A percentile compares a stretch with the other conserved stretches of the same genome.
Conservation (phyloP, 2,888 invertebrate species). For the Yponomeuta cagnagella region DNA sequence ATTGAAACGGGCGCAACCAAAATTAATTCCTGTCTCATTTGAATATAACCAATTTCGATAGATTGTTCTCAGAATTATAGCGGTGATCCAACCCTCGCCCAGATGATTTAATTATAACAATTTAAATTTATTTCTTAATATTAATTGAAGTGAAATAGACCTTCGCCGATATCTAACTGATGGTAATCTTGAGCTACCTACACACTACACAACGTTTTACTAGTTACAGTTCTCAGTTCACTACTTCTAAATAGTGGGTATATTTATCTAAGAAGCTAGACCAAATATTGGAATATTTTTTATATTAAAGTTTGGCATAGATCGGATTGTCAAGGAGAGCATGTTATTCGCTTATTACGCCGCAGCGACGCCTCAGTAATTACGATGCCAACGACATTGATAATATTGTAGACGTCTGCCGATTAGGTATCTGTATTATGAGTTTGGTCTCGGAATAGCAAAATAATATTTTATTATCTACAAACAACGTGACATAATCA, state of each 20-base stretch:
- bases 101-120: neutral
- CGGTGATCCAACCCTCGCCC: neutral
- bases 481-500: neutral
- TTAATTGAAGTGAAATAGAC: no score
- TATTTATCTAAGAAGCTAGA: no score
- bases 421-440: constrained; percentile 7
- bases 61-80: neutral
- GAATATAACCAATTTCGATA: neutral
- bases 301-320: neutral
- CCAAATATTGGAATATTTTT: neutral
- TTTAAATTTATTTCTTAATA: neutral
- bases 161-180: no score
- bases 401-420: constrained; percentile 20
- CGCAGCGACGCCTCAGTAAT: constrained; percentile 5
- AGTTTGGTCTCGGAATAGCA: neutral
- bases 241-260: no score
- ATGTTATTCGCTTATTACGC: neutral
- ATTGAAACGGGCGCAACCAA: neutral
- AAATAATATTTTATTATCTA: neutral
- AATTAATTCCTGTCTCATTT: neutral
- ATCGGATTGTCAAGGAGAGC: constrained; percentile 1
- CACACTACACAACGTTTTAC: neutral
- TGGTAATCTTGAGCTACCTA: neutral
- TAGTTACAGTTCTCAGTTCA: neutral
- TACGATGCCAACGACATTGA: constrained; percentile 17